Evolutionary conservation across 2,113 vertebrate genomes (phyloP), one percentile per base, ranked within the genome.

Genomic region (Rhinichthys klamathensis): DNA sequence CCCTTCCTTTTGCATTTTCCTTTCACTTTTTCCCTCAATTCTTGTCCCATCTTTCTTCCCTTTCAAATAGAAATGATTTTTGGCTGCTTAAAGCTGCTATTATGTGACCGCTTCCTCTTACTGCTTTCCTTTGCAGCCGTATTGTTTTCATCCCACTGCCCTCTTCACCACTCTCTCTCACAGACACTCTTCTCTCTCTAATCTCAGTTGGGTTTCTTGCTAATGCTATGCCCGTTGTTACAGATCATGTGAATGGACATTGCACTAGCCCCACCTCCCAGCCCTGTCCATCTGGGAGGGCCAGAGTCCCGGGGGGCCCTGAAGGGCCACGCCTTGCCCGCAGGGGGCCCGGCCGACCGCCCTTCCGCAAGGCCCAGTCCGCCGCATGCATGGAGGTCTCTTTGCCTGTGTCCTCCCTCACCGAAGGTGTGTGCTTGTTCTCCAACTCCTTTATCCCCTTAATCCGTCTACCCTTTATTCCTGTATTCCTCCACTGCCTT

Each of bases 301-400:
- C 93, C 85, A 93, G 97, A 21, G 91, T 96, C 92, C 96, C 97
- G 83, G 96, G 95, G 91, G 97, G 95, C 74, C 94, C 96, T 0
- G 98, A 99, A 41, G 96, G 96, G 91, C 94, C 96, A 41, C 96
- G 96, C 94, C 93, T 96, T 90, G 96, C 97, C 91, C 97, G 97
- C 88, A 96, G 98, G 75, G 96, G 96, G 89, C 96, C 97, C 0
- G 97, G 96, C 90, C 96, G 96, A 92, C 98, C 97, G 56, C 98
- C 98, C 85, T 99, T 99, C 95, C 95, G 98, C 92, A 99, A 99
- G 95, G 98, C 97, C 69, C 98, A 99, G 93, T 99, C 98, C 84
- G 98, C 98, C 84, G 98, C 98, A 93, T 99, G 98, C 96, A 99
- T 99, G 97, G 98, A 99, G 93, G 96, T 99, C 93, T 96, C 97